These are phyloP conservation scores for Agrypnia vestita DNA, from an alignment of 1,140 invertebrate species.

Conservation along the genomic window DNA sequence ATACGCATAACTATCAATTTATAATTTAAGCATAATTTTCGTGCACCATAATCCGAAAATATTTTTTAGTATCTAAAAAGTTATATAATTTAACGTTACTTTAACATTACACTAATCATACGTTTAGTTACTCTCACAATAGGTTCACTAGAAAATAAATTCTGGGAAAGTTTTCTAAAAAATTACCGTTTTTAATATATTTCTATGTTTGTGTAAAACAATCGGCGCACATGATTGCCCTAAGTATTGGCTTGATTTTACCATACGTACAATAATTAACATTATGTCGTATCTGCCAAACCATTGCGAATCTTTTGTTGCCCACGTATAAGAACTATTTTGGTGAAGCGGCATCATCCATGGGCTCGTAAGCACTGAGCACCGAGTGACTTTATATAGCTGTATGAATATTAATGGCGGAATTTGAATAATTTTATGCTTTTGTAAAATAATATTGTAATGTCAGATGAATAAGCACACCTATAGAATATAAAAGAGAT, in stretches of 20 bases:
- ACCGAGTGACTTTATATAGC: conserved; percentile 59
- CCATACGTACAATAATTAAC: conserved; percentile 4
- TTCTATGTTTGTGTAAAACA: not conserved
- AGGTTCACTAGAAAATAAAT: too few relatives aligned
- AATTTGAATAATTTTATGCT: conserved; percentile 61
- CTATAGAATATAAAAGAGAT: conserved; percentile 38
- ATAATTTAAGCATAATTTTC: too few relatives aligned
- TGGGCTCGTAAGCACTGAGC: conserved; percentile 50
- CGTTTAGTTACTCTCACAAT: too few relatives aligned
- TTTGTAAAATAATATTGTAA: conserved; percentile 61
- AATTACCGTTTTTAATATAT: too few relatives aligned
- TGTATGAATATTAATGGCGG: conserved; percentile 59
- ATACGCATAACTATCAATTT: too few relatives aligned
- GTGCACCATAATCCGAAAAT: too few relatives aligned
- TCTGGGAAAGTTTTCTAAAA: too few relatives aligned
- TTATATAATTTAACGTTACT: too few relatives aligned
- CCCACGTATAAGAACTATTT: conserved; percentile 35
- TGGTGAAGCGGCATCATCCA: conserved; percentile 14
- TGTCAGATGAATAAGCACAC: conserved; percentile 55
- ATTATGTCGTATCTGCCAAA: not conserved
- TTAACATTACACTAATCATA: too few relatives aligned
- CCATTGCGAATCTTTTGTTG: conserved; percentile 26
- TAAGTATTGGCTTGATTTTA: conserved; percentile 6
- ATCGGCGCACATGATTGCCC: not conserved
- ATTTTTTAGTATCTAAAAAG: too few relatives aligned